phyloP scores from a whole-genome alignment of 30 jellyfish, hydroid and myxozoan species.

The Hydra vulgaris region DNA sequence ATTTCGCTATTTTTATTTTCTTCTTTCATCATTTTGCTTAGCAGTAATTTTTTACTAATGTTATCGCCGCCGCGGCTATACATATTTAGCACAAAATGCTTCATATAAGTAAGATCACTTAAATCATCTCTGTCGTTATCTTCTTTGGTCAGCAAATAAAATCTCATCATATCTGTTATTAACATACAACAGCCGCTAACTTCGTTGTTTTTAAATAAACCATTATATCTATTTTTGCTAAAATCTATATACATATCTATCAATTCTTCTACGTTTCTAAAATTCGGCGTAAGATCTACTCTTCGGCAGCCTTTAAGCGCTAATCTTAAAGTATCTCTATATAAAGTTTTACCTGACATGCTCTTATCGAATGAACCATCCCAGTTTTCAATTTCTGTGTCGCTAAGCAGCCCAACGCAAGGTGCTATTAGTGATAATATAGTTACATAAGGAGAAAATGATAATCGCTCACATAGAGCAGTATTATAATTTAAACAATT shows the following conservation, averaged over 20 bases:
- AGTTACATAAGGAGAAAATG: background rate
- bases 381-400: background rate
- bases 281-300: background rate
- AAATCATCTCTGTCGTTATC: no score
- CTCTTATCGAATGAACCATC: background rate
- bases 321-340: background rate
- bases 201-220: background rate
- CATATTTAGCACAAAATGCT: background rate
- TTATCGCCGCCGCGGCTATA: background rate
- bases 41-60: background rate
- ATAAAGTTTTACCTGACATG: background rate
- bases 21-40: background rate
- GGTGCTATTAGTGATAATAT: background rate
- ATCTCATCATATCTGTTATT: background rate
- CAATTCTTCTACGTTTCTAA: no score
- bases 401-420: background rate
- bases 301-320: background rate
- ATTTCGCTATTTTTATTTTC: background rate
- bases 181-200: background rate
- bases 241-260: no score
- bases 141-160: background rate
- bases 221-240: background rate
- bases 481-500: background rate
- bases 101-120: background rate
- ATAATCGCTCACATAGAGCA: background rate